A percentile compares a stretch with the other conserved stretches of the same genome.
These are phyloP conservation scores for Tolmerus cingulatus DNA, from an alignment of 2,888 invertebrate genomes.

Conservation along the genomic window DNA sequence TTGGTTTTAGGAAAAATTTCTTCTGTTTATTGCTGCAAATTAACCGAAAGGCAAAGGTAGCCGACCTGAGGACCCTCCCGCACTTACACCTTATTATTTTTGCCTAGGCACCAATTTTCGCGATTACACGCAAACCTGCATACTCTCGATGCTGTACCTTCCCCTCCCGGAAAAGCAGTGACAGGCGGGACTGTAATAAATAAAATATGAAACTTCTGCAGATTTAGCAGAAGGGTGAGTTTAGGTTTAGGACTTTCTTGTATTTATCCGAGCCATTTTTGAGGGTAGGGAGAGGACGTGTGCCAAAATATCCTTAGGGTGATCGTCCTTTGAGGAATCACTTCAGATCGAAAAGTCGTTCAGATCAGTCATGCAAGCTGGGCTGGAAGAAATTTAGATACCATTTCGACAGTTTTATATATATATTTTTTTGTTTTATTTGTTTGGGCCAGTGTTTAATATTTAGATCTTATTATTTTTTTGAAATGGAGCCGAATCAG, in stretches of 20 bases:
- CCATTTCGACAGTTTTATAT: background rate
- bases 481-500: background rate
- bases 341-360: slow-evolving; percentile 50
- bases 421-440: no score
- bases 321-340: slow-evolving; percentile 53
- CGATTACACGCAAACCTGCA: background rate
- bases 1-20: background rate
- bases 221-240: slow-evolving; percentile 44
- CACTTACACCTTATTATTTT: background rate
- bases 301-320: slow-evolving; percentile 45
- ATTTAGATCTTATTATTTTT: background rate
- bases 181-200: slow-evolving; percentile 40
- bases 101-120: background rate
- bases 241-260: slow-evolving; percentile 28
- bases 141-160: background rate
- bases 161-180: slow-evolving; percentile 20
- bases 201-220: slow-evolving; percentile 44
- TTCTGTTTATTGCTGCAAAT: slow-evolving; percentile 28
- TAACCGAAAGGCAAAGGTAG: slow-evolving; percentile 4
- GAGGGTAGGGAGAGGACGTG: slow-evolving; percentile 39
- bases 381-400: background rate
- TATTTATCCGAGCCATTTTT: background rate
- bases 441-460: background rate
- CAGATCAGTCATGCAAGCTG: background rate
- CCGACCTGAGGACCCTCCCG: background rate